Evolutionary conservation across 2,888 invertebrate genomes (phyloP), one percentile per base, ranked within the genome.

Genomic region (Podotricha telesiphe): DNA sequence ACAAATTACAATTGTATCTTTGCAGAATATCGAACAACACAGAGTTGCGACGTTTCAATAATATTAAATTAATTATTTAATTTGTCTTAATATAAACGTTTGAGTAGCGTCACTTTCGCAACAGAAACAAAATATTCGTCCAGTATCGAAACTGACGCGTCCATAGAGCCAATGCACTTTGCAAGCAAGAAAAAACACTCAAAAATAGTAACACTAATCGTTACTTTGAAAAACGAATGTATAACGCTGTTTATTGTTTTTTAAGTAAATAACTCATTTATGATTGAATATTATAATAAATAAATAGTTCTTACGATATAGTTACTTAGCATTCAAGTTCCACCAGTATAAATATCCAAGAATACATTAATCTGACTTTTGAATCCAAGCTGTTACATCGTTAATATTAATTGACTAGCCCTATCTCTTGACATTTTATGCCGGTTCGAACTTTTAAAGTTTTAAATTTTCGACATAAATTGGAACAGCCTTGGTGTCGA

Each of bases 401-500:
- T 42, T 40, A 50, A 59, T 58, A 50, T 66, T 66, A 66, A 59
- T 61, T 47, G 47, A 62, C 40, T 34, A 28, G 13, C 34, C 50
- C 61, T 67, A 62, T 67, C 51, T 42, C 67, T 67, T 67, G 42
- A 63, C 47, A 63, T 67, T 67, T 51, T 28, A 28, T 40, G 50
- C 58, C 58, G 55, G 53, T 17, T 56, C 42, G 45, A 17, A 65
- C 51, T 68, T 68, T 69, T 61, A 34, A 50, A 34, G 17, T 62
- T 50, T 62, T 61, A 63, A 17, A 50, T 45, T 62, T 63, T 63
- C 34, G 64, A 65, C 51, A 58, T 71, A 73, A 77, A 75, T 75
- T 76, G 73, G 75, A 76, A 77, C 75, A 75, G 65, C 78, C 77
- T 78, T 76, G 77, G 69, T 71, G 77, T 70, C 74, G 72, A 69